Evolutionary conservation across 1,140 invertebrate species (phyloP).

Genomic region (Drosophila kikkawai): DNA sequence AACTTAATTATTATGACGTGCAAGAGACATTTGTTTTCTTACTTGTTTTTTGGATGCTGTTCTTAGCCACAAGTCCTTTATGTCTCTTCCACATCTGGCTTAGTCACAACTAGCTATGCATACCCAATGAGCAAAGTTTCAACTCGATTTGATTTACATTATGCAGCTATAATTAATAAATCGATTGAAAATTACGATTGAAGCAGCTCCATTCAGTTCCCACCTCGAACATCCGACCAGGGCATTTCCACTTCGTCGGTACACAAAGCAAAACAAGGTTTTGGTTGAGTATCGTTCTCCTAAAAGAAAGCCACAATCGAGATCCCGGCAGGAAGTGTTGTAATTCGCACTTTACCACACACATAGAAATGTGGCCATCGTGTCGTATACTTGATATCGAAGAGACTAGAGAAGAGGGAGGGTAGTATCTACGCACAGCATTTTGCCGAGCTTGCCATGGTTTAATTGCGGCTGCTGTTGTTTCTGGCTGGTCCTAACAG

Average conservation of each 20-base stretch:
- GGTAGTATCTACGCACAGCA: slow-evolving; percentile 49
- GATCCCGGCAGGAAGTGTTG: slow-evolving; percentile 66
- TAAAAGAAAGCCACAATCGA: slow-evolving; percentile 47
- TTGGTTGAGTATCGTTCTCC: slow-evolving; percentile 14
- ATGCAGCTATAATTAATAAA: slow-evolving; percentile 32
- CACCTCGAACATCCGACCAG: not conserved
- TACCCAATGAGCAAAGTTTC: slow-evolving; percentile 59
- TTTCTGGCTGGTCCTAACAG: slow-evolving; percentile 41
- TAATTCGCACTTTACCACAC: slow-evolving; percentile 70
- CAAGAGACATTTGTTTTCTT: too few species aligned
- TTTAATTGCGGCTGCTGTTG: slow-evolving; percentile 68
- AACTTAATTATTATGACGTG: too few species aligned
- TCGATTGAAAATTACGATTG: slow-evolving; percentile 1
- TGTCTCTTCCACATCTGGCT: not conserved
- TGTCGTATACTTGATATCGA: slow-evolving; percentile 66
- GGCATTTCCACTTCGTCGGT: not conserved
- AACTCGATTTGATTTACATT: slow-evolving; percentile 64
- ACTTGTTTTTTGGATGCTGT: not conserved
- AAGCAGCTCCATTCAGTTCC: not conserved
- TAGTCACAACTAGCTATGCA: slow-evolving; percentile 52
- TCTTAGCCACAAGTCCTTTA: not conserved
- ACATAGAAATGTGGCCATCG: slow-evolving; percentile 50
- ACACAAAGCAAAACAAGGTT: not conserved
- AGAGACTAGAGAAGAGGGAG: slow-evolving; percentile 1
- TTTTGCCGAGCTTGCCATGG: slow-evolving; percentile 54